phyloP scores from a whole-genome alignment of 2,113 vertebrate species.

The Vimba vimba region DNA sequence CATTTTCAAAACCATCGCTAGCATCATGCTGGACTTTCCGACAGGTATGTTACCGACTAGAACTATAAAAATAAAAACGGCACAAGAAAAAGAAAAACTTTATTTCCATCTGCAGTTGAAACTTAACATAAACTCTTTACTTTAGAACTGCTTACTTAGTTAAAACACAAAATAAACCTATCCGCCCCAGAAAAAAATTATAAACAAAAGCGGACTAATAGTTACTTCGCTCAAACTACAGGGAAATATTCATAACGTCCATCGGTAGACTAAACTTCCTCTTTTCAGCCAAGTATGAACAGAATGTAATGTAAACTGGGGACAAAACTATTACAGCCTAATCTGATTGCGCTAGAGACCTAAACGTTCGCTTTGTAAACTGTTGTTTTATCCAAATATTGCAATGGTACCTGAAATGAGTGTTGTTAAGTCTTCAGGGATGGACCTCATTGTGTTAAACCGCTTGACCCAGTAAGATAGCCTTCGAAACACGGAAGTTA shows the following conservation, averaged over 20 bases:
- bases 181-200: too few relatives aligned
- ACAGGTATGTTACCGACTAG: not conserved
- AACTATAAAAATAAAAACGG: not conserved
- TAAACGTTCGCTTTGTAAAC: not conserved
- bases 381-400: not conserved
- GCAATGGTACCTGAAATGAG: slow-evolving; percentile 74
- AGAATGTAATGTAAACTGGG: not conserved
- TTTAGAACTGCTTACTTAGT: not conserved
- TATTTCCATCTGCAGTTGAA: not conserved
- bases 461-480: slow-evolving; percentile 43
- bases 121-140: not conserved
- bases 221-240: not conserved
- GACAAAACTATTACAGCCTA: not conserved
- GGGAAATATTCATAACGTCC: not conserved
- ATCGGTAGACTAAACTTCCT: slow-evolving; percentile 49
- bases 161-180: not conserved
- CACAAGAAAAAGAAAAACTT: too few relatives aligned
- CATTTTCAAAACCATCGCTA: not conserved
- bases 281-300: slow-evolving; percentile 28
- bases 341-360: not conserved
- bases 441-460: slow-evolving; percentile 62
- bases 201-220: not conserved
- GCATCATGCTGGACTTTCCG: not conserved
- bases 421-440: slow-evolving; percentile 73
- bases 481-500: slow-evolving; percentile 60